Conservation (phyloP, 2,113 vertebrate genomes). For the Xyliphius kryptos region DNA sequence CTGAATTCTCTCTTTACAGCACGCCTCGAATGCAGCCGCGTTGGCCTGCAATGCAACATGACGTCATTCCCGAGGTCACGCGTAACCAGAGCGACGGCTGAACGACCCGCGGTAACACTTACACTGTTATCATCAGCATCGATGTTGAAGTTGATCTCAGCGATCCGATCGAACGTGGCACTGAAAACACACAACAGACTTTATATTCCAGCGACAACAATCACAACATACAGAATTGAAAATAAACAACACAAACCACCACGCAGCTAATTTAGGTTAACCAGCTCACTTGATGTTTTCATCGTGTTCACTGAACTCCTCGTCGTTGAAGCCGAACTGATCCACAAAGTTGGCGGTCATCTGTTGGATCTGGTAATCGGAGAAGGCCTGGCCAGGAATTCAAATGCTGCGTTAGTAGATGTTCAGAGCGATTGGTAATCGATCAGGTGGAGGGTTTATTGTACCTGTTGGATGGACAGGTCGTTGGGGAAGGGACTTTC, state of each 20-base stretch:
- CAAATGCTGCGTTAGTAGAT: too few relatives aligned
- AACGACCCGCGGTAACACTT: conserved; percentile 62
- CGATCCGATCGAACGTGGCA: conserved; percentile 89
- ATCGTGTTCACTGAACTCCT: conserved; percentile 93
- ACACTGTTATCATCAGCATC: conserved; percentile 88
- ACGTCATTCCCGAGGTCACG: background rate
- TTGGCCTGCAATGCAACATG: conserved; percentile 69
- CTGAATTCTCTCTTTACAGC: conserved; percentile 86
- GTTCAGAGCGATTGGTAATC: too few relatives aligned
- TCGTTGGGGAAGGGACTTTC: conserved; percentile 88
- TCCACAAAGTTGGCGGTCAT: conserved; percentile 95
- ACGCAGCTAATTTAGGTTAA: too few relatives aligned
- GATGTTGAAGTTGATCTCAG: conserved; percentile 90
- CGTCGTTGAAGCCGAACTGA: conserved; percentile 95
- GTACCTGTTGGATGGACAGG: conserved; percentile 89
- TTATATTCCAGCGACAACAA: too few relatives aligned
- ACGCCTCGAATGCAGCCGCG: conserved; percentile 85
- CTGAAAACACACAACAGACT: conserved; percentile 54
- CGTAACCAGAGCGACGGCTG: too few relatives aligned
- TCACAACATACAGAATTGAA: background rate
- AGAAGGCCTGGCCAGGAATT: conserved; percentile 75
- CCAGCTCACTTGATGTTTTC: conserved; percentile 82
- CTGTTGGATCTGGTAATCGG: conserved; percentile 97
- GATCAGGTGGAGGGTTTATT: too few relatives aligned
- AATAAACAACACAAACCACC: too few relatives aligned